A percentile compares a stretch with the other conserved stretches of the same genome.
These are phyloP conservation scores for Hypothenemus hampei DNA, from an alignment of 1,140 invertebrate genomes.

Conservation along the genomic window DNA sequence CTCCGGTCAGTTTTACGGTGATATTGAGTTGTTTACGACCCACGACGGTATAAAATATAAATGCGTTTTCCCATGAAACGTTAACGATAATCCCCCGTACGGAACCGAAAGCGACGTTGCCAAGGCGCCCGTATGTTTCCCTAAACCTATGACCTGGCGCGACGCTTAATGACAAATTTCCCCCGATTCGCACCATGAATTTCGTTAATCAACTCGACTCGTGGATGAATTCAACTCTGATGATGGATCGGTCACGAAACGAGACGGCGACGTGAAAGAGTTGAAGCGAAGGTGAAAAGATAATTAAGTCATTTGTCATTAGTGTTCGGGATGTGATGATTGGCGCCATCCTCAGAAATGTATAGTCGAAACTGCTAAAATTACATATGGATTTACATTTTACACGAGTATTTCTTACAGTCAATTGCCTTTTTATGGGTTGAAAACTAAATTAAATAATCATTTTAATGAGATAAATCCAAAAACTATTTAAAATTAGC, in stretches of 20 bases:
- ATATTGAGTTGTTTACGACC: constrained; percentile 41
- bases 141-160: constrained; percentile 12
- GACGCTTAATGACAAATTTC: constrained; percentile 22
- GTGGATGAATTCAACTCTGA: too few species aligned
- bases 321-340: too few species aligned
- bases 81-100: constrained; percentile 26
- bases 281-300: constrained; percentile 7
- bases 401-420: too few species aligned
- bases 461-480: too few species aligned
- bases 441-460: too few species aligned
- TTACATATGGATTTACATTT: too few species aligned
- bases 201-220: constrained; percentile 19
- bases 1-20: constrained; percentile 40
- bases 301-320: constrained; percentile 26
- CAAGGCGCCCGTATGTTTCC: too few species aligned
- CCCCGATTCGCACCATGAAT: constrained; percentile 19
- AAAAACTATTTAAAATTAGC: too few species aligned
- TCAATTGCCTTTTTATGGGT: too few species aligned
- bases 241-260: constrained; percentile 23
- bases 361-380: too few species aligned
- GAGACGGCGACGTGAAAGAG: constrained; percentile 22
- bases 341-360: too few species aligned
- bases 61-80: constrained; percentile 19
- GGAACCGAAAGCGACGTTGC: too few species aligned
- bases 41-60: constrained; percentile 22